A percentile compares a stretch with the other conserved stretches of the same genome.
phyloP scores from a whole-genome alignment of 2,888 invertebrate species.

The Drosophila trichaetosa region DNA sequence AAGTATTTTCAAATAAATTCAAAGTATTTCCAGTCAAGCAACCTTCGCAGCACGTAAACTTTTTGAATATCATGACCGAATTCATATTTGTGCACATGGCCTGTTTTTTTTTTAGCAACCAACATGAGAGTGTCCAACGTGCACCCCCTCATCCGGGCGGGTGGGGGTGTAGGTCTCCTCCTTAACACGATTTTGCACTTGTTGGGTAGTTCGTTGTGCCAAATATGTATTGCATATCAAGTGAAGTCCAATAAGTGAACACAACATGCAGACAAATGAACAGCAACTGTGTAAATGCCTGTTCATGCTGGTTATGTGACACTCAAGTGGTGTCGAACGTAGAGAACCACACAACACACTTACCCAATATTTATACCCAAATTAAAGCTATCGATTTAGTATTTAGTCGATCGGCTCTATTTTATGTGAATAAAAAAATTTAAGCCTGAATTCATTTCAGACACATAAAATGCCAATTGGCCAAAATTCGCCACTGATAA shows the following conservation, averaged over 20 bases:
- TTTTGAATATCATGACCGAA: constrained; percentile 28
- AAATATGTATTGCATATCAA: constrained; percentile 69
- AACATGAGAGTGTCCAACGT: constrained; percentile 5
- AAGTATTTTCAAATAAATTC: not conserved
- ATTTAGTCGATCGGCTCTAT: constrained; percentile 3
- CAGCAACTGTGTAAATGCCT: constrained; percentile 67
- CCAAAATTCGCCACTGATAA: constrained; percentile 34
- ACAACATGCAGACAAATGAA: constrained; percentile 49
- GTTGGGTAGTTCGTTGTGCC: constrained; percentile 47
- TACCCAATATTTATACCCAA: constrained; percentile 34
- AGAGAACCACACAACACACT: constrained; percentile 7
- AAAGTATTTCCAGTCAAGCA: constrained; percentile 21
- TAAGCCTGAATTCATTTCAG: constrained; percentile 24
- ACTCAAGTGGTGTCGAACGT: constrained; percentile 9
- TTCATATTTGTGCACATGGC: constrained; percentile 46
- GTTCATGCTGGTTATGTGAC: constrained; percentile 61
- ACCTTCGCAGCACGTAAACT: constrained; percentile 37
- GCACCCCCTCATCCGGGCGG: not conserved
- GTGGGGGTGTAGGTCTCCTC: not conserved
- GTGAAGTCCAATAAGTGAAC: constrained; percentile 55
- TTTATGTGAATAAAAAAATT: constrained; percentile 34
- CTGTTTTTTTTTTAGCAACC: constrained; percentile 5
- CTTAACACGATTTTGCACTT: constrained; percentile 74
- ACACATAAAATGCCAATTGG: constrained; percentile 56
- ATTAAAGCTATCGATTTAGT: constrained; percentile 48